Conservation (phyloP, 2,888 invertebrate species). For the Marronus borbonicus region DNA sequence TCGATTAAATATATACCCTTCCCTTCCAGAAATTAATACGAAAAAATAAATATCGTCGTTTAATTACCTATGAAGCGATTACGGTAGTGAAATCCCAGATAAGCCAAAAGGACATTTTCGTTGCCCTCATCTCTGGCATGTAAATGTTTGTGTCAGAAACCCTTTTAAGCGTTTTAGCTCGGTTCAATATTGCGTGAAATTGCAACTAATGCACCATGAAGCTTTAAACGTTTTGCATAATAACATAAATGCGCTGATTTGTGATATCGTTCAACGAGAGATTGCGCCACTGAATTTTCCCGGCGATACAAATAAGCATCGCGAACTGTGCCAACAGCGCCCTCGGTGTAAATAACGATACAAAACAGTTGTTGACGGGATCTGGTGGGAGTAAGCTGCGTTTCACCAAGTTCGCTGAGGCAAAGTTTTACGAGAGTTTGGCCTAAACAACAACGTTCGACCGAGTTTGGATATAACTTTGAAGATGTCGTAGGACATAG, state of each 20-base stretch:
- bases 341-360: constrained; percentile 17
- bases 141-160: constrained; percentile 9
- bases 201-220: constrained; percentile 34
- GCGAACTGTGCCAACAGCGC: not conserved
- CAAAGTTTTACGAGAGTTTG: constrained; percentile 8
- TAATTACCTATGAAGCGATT: constrained; percentile 5
- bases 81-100: constrained; percentile 9
- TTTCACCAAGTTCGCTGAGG: not conserved
- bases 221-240: not conserved
- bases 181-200: constrained; percentile 17
- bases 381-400: constrained; percentile 12
- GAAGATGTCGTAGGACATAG: too few species aligned
- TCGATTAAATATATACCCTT: not conserved
- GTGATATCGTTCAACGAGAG: not conserved
- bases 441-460: too few species aligned
- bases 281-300: not conserved
- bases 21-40: not conserved
- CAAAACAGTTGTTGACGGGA: constrained; percentile 21
- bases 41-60: not conserved
- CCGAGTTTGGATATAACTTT: too few species aligned
- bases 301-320: not conserved
- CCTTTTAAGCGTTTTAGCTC: constrained; percentile 9
- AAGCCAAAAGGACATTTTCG: not conserved
- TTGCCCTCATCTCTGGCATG: not conserved
- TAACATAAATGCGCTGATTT: not conserved